Conservation (phyloP, 2,888 invertebrate genomes). For the Eudasyphora cyanicolor region DNA sequence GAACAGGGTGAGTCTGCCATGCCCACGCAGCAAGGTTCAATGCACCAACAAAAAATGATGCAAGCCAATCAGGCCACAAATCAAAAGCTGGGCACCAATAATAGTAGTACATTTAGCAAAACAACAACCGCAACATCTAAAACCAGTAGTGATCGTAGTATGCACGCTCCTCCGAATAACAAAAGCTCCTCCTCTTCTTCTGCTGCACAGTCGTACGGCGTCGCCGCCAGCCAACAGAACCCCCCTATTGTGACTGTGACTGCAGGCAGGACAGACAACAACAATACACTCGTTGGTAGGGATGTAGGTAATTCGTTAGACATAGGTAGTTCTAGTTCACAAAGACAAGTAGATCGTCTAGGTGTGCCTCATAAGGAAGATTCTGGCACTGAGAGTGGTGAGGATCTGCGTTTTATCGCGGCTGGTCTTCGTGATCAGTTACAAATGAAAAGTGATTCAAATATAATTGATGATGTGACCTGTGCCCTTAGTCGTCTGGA, state of each 20-base stretch:
- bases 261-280: constrained; percentile 52
- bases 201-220: constrained; percentile 21
- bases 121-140: constrained; percentile 27
- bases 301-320: constrained; percentile 9
- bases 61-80: constrained; percentile 67
- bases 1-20: constrained; percentile 88
- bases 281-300: constrained; percentile 41
- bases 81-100: constrained; percentile 50
- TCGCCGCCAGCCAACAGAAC: constrained; percentile 52
- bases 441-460: constrained; percentile 83
- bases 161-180: constrained; percentile 71
- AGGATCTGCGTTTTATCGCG: constrained; percentile 83
- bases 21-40: constrained; percentile 85
- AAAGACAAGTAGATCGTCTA: constrained; percentile 71
- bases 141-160: constrained; percentile 66
- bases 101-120: constrained; percentile 61
- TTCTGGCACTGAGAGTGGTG: constrained; percentile 86
- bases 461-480: constrained; percentile 88
- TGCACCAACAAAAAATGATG: constrained; percentile 79
- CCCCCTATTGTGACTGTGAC: constrained; percentile 58
- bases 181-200: constrained; percentile 36
- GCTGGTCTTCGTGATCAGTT: constrained; percentile 81
- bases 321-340: constrained; percentile 55
- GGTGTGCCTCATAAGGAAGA: constrained; percentile 81
- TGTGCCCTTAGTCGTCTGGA: constrained; percentile 88